Evolutionary conservation across 2,888 invertebrate species (phyloP).

Genomic region (Pedicia rivosa): DNA sequence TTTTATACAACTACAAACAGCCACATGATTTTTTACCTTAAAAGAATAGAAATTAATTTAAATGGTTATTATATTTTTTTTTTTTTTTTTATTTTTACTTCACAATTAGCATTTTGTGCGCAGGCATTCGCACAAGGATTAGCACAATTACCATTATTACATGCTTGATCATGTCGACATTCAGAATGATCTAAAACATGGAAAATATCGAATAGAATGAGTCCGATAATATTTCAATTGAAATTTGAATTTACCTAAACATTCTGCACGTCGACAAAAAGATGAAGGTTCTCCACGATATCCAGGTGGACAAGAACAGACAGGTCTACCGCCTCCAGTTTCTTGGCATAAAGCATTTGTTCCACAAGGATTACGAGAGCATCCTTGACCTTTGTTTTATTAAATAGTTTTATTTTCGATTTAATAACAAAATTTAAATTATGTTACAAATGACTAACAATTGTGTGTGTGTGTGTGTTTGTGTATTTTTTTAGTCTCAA

Average conservation of each 20-base stretch:
- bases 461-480: background rate
- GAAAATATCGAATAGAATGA: constrained; percentile 13
- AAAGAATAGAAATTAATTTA: background rate
- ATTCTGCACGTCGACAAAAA: constrained; percentile 57
- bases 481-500: background rate
- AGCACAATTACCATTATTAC: constrained; percentile 59
- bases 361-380: constrained; percentile 46
- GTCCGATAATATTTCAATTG: background rate
- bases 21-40: constrained; percentile 50
- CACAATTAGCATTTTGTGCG: constrained; percentile 59
- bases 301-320: constrained; percentile 64
- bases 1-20: constrained; percentile 60
- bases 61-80: background rate
- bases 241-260: constrained; percentile 24
- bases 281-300: constrained; percentile 65
- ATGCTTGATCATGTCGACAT: constrained; percentile 53
- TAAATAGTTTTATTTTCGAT: no score
- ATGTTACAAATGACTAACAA: no score
- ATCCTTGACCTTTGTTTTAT: constrained; percentile 21
- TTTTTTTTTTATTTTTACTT: constrained; percentile 30
- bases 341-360: constrained; percentile 48
- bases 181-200: constrained; percentile 46
- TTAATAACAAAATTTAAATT: no score
- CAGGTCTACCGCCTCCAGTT: constrained; percentile 50
- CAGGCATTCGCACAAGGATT: constrained; percentile 66